Percentiles rank a stretch among this genome's conserved stretches.
Evolutionary conservation across 2,797 vertebrate genomes (phyloP).

Genomic region (Pipistrellus pygmaeus): DNA sequence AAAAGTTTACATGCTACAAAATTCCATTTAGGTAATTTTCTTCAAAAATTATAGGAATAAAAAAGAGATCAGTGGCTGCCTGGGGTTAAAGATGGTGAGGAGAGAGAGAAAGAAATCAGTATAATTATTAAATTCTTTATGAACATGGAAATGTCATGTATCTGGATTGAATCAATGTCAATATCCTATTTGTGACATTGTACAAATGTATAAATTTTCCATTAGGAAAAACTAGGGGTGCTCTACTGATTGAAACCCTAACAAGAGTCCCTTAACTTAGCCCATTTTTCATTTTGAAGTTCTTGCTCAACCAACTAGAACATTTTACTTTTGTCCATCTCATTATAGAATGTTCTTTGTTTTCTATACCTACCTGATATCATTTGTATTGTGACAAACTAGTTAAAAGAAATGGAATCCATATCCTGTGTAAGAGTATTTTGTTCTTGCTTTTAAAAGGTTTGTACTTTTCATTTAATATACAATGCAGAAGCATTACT

Average conservation of each 20-base stretch:
- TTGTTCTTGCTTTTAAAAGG: slow-evolving; percentile 70
- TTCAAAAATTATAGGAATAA: neutral
- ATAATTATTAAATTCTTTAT: neutral
- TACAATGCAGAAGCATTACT: slow-evolving; percentile 16
- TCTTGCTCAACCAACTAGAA: neutral
- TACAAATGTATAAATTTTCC: neutral
- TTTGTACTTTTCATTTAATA: slow-evolving; percentile 62
- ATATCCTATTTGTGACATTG: neutral
- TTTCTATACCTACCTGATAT: neutral
- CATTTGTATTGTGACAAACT: neutral
- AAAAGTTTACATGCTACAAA: neutral
- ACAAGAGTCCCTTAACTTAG: neutral
- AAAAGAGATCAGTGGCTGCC: neutral
- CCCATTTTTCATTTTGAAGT: neutral
- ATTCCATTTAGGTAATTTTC: neutral
- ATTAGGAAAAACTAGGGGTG: neutral
- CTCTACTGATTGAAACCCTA: neutral
- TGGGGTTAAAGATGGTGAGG: neutral
- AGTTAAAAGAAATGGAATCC: slow-evolving; percentile 15
- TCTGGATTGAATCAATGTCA: neutral
- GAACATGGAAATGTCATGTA: too few relatives aligned
- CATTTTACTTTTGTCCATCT: neutral
- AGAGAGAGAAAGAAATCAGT: neutral
- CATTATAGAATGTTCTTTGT: neutral
- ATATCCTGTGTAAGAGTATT: slow-evolving; percentile 54